Evolutionary conservation across 2,797 vertebrate species (phyloP).

Genomic region (Chromobotia macracanthus): DNA sequence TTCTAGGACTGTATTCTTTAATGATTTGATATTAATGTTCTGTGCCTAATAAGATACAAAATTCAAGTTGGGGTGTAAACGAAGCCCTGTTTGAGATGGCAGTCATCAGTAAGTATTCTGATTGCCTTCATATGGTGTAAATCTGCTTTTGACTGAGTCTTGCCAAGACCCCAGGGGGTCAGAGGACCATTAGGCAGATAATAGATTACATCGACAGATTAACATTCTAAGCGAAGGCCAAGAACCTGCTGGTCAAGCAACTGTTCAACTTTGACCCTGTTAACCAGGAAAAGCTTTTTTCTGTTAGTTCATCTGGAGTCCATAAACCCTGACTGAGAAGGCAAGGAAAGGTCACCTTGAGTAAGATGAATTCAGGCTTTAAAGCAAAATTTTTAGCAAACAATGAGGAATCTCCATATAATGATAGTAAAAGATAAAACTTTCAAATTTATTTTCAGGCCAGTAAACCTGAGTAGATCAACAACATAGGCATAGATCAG

Average conservation of each 20-base stretch:
- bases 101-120: background rate
- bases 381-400: background rate
- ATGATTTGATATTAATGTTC: background rate
- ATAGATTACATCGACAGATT: constrained; percentile 60
- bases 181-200: constrained; percentile 50
- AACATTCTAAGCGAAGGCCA: constrained; percentile 51
- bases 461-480: background rate
- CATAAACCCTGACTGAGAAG: background rate
- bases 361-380: background rate
- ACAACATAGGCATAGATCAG: background rate
- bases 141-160: constrained; percentile 39
- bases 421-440: no score
- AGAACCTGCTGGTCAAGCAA: constrained; percentile 38
- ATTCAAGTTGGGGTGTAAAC: background rate
- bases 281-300: constrained; percentile 5
- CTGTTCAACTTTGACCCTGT: constrained; percentile 14
- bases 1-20: background rate
- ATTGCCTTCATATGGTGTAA: constrained; percentile 31
- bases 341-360: background rate
- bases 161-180: constrained; percentile 19
- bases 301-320: constrained; percentile 12
- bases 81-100: background rate
- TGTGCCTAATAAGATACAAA: background rate
- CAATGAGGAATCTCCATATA: background rate
- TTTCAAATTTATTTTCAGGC: background rate